Percentiles rank a stretch among this genome's conserved stretches.
Conservation (phyloP, 1,140 invertebrate species). For the Brachionus rubens region DNA sequence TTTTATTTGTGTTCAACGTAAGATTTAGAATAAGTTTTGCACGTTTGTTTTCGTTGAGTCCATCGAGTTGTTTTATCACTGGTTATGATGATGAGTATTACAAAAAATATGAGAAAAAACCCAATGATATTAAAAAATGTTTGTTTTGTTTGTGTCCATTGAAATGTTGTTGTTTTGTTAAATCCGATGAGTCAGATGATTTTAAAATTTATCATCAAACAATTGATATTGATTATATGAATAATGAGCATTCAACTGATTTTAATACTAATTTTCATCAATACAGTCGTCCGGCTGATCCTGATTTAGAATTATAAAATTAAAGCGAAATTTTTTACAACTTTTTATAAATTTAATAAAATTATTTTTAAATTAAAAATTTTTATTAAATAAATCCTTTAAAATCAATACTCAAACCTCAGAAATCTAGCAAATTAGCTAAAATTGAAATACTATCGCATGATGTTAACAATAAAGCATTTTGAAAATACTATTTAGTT, state of each 20-base stretch:
- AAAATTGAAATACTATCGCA: neutral
- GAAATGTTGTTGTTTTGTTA: neutral
- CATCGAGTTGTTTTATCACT: neutral
- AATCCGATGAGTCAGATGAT: neutral
- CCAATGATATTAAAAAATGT: neutral
- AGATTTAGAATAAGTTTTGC: slow-evolving; percentile 8
- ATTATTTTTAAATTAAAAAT: too few relatives aligned
- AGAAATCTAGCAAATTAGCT: too few relatives aligned
- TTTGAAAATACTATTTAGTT: neutral
- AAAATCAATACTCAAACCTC: too few relatives aligned
- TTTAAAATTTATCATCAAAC: neutral
- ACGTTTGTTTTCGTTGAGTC: neutral
- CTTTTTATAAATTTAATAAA: too few relatives aligned
- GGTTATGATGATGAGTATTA: neutral
- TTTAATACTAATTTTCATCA: slow-evolving; percentile 39
- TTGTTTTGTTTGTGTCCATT: neutral
- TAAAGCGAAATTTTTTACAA: too few relatives aligned
- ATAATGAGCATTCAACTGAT: neutral
- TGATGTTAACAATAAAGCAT: neutral
- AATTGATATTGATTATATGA: neutral
- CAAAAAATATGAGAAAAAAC: neutral
- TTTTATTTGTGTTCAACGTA: neutral
- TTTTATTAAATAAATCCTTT: neutral
- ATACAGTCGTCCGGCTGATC: slow-evolving; percentile 28
- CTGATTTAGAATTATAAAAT: neutral